These are phyloP conservation scores for Oscheius onirici DNA, from an alignment of 2,888 invertebrate species.

Conservation along the genomic window DNA sequence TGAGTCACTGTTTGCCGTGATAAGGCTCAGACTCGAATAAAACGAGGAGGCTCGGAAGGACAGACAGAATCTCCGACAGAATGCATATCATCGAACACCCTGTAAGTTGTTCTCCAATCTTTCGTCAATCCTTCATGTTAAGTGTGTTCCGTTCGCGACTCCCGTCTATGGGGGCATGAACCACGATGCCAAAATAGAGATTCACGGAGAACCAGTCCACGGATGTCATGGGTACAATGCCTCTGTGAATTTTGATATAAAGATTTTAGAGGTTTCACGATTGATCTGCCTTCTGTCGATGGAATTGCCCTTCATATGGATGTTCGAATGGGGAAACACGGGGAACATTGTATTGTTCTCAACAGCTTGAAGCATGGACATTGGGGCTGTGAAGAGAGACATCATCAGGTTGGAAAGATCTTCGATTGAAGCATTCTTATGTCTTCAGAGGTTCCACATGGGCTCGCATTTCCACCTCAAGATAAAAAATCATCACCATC, in stretches of 20 bases:
- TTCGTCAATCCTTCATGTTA: neutral
- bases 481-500: constrained; percentile 27
- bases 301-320: constrained; percentile 30
- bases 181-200: constrained; percentile 31
- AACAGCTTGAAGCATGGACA: constrained; percentile 15
- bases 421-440: too few relatives aligned
- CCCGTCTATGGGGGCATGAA: constrained; percentile 34
- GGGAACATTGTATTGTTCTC: constrained; percentile 11
- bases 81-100: constrained; percentile 33
- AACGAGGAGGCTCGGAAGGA: neutral
- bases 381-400: constrained; percentile 19
- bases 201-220: constrained; percentile 36
- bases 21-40: constrained; percentile 12
- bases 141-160: constrained; percentile 27
- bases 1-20: constrained; percentile 28
- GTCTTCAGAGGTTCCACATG: neutral
- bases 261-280: constrained; percentile 29
- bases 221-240: constrained; percentile 50
- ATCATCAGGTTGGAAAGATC: neutral
- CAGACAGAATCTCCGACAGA: too few relatives aligned
- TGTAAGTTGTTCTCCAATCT: neutral
- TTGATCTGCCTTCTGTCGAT: constrained; percentile 25
- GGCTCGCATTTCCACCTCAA: constrained; percentile 27
- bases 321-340: constrained; percentile 24
- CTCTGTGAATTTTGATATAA: neutral